Conservation (phyloP, 2,888 invertebrate genomes). For the Archaeoteleia sp. region DNA sequence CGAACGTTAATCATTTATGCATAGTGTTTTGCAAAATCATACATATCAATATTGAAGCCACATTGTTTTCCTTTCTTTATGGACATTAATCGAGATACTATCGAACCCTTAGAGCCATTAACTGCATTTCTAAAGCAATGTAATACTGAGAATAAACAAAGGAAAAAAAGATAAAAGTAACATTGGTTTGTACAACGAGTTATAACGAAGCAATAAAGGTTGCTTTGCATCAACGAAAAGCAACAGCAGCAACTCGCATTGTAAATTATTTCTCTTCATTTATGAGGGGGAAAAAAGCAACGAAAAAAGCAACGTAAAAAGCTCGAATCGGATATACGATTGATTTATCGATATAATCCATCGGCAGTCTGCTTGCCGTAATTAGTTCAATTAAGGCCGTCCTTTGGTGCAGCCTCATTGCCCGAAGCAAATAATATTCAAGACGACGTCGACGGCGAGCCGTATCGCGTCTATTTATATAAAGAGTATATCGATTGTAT, state of each 20-base stretch:
- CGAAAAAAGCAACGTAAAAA: slow-evolving; percentile 22
- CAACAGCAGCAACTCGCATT: slow-evolving; percentile 20
- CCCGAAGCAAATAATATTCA: slow-evolving; percentile 52
- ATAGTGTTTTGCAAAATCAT: too few relatives aligned
- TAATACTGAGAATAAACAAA: too few relatives aligned
- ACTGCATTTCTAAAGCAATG: too few relatives aligned
- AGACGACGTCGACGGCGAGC: slow-evolving; percentile 50
- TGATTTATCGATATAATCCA: slow-evolving; percentile 53
- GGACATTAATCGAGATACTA: too few relatives aligned
- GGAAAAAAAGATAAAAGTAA: too few relatives aligned
- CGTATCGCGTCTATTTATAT: slow-evolving; percentile 53
- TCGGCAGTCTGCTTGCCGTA: slow-evolving; percentile 48
- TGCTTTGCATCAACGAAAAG: slow-evolving; percentile 17
- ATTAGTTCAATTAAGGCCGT: slow-evolving; percentile 53
- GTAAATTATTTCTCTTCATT: slow-evolving; percentile 52
- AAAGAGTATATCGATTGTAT: slow-evolving; percentile 53
- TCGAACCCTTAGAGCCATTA: too few relatives aligned
- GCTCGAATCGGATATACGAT: slow-evolving; percentile 47
- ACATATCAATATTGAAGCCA: too few relatives aligned
- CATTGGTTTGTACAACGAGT: too few relatives aligned
- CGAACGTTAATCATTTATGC: too few relatives aligned
- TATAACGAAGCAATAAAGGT: too few relatives aligned
- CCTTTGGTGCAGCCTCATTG: slow-evolving; percentile 47
- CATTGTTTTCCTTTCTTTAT: too few relatives aligned
- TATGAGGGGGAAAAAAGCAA: slow-evolving; percentile 35